A percentile compares a stretch with the other conserved stretches of the same genome.
Evolutionary conservation across 2,797 vertebrate genomes (phyloP).

Genomic region (Podargus strigoides): DNA sequence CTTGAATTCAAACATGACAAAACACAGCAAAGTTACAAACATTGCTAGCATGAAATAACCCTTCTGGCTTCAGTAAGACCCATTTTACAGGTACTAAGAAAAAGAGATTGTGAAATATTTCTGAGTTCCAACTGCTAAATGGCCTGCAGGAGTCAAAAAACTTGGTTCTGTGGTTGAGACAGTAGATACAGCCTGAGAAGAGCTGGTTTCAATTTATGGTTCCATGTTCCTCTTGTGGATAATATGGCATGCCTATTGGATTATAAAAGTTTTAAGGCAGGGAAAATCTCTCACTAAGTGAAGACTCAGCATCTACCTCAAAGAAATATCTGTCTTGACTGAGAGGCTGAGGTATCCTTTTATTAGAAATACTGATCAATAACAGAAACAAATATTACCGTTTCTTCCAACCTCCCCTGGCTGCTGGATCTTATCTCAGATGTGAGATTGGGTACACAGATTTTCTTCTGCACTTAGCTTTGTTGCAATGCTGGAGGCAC

Average conservation of each 20-base stretch:
- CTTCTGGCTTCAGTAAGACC: neutral
- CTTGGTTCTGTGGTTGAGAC: neutral
- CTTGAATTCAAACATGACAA: neutral
- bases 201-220: conserved; percentile 16
- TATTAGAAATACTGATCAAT: conserved; percentile 35
- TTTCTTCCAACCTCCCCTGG: neutral
- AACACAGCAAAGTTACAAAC: neutral
- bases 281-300: neutral
- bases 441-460: neutral
- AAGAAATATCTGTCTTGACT: neutral
- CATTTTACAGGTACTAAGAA: neutral
- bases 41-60: neutral
- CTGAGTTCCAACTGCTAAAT: neutral
- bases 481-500: neutral
- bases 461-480: neutral
- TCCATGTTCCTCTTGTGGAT: neutral
- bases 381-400: conserved; percentile 14
- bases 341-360: neutral
- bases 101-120: conserved; percentile 15
- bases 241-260: conserved; percentile 24
- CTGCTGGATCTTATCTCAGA: neutral
- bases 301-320: neutral
- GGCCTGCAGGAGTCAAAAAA: conserved; percentile 14
- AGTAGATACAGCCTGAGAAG: neutral
- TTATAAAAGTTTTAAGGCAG: conserved; percentile 10